Conservation (phyloP, 2,113 vertebrate species). For the Meleagris gallopavo region DNA sequence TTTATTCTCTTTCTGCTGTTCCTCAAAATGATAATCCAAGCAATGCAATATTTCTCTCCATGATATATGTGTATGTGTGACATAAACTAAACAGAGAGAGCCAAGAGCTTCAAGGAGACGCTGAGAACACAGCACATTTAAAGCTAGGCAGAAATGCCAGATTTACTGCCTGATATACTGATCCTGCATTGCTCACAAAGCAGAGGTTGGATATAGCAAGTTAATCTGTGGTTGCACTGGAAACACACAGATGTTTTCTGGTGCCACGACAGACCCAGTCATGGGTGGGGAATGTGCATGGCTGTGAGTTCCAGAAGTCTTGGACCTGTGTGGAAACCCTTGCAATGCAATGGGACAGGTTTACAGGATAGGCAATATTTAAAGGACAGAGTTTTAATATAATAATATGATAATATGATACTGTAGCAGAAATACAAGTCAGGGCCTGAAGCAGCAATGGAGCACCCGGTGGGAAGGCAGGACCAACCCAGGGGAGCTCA, state of each 20-base stretch:
- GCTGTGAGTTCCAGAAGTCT: not conserved
- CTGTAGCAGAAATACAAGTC: no score
- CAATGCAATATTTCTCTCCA: not conserved
- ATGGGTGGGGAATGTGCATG: rapidly evolving
- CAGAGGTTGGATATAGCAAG: not conserved
- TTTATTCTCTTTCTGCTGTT: not conserved
- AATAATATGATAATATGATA: no score
- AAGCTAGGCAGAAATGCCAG: not conserved
- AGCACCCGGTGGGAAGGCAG: no score
- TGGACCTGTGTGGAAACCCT: not conserved
- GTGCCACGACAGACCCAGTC: not conserved
- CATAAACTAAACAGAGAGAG: not conserved
- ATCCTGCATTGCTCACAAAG: not conserved
- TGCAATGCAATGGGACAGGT: not conserved
- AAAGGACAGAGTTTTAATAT: not conserved
- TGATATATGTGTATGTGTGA: not conserved
- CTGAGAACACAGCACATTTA: not conserved
- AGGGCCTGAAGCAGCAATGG: no score
- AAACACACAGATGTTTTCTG: not conserved
- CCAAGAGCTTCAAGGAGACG: not conserved
- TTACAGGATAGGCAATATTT: not conserved
- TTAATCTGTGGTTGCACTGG: rapidly evolving
- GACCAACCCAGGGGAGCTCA: no score
- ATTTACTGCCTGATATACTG: not conserved
- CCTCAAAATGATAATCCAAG: not conserved